A percentile compares a stretch with the other conserved stretches of the same genome.
These are phyloP conservation scores for Fringilla coelebs DNA, from an alignment of 2,797 vertebrate genomes.

Conservation along the genomic window DNA sequence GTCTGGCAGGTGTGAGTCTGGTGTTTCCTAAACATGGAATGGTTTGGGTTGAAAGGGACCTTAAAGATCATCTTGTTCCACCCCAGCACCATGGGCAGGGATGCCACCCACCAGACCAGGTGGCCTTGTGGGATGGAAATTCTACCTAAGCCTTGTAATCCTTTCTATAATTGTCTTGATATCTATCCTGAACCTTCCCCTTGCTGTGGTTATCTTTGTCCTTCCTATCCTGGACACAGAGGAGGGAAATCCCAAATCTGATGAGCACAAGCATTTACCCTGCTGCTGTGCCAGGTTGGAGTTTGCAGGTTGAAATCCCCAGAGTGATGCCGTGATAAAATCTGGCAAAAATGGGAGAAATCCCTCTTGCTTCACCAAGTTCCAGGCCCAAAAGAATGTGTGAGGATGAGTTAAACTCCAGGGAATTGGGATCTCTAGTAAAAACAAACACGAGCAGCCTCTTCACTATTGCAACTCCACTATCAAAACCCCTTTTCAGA, in stretches of 20 bases:
- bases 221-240: neutral
- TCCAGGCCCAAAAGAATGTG: conserved; percentile 28
- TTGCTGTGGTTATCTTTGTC: neutral
- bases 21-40: neutral
- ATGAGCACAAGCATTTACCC: neutral
- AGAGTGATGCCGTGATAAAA: neutral
- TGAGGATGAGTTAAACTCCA: conserved; percentile 57
- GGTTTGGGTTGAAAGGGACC: neutral
- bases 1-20: neutral
- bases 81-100: neutral
- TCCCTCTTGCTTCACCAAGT: neutral
- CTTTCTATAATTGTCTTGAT: neutral
- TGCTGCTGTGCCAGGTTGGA: neutral
- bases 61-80: neutral
- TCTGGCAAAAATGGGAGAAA: neutral
- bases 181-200: neutral
- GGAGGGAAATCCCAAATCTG: neutral
- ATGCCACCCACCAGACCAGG: neutral
- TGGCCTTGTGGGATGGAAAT: neutral
- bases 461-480: conserved; percentile 35
- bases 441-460: conserved; percentile 60
- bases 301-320: neutral
- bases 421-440: conserved; percentile 44
- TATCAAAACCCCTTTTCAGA: conserved; percentile 64
- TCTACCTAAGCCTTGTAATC: neutral